phyloP scores from a whole-genome alignment of 2,797 vertebrate genomes.

The Protosalanx chinensis region DNA sequence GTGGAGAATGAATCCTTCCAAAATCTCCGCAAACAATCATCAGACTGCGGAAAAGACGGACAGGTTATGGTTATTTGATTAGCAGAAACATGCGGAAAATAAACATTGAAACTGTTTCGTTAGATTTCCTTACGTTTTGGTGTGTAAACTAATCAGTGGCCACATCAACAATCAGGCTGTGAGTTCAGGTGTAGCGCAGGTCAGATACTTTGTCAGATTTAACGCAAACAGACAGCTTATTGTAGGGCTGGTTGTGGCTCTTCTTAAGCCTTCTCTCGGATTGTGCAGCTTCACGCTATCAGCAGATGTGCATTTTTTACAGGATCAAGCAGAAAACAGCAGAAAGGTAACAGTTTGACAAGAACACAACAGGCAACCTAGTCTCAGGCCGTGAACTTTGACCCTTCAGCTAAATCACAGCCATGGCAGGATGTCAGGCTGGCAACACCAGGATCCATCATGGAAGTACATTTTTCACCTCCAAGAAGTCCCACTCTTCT shows the following conservation, averaged over 20 bases:
- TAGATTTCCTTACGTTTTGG: too few species aligned
- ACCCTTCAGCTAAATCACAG: not conserved
- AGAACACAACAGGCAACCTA: not conserved
- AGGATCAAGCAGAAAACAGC: too few species aligned
- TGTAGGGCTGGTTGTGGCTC: too few species aligned
- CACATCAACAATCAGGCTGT: too few species aligned
- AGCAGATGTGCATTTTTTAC: too few species aligned
- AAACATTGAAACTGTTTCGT: not conserved
- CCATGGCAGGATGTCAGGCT: not conserved
- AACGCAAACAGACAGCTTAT: too few species aligned
- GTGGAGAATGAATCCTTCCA: not conserved
- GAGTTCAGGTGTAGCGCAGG: too few species aligned
- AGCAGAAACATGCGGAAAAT: slow-evolving; percentile 16
- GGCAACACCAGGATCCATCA: not conserved
- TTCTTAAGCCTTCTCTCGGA: too few species aligned
- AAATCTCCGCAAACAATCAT: slow-evolving; percentile 3
- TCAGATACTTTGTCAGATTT: too few species aligned
- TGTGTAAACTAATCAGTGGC: too few species aligned
- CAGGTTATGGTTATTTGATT: slow-evolving; percentile 11
- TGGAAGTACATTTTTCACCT: not conserved
- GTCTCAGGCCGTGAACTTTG: not conserved
- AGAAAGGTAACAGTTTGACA: not conserved
- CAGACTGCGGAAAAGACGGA: slow-evolving; percentile 15
- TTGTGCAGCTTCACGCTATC: too few species aligned
- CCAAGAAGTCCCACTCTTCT: not conserved